A percentile compares a stretch with the other conserved stretches of the same genome.
Conservation (phyloP, 2,797 vertebrate genomes). For the Amblyopsis hoosieri region DNA sequence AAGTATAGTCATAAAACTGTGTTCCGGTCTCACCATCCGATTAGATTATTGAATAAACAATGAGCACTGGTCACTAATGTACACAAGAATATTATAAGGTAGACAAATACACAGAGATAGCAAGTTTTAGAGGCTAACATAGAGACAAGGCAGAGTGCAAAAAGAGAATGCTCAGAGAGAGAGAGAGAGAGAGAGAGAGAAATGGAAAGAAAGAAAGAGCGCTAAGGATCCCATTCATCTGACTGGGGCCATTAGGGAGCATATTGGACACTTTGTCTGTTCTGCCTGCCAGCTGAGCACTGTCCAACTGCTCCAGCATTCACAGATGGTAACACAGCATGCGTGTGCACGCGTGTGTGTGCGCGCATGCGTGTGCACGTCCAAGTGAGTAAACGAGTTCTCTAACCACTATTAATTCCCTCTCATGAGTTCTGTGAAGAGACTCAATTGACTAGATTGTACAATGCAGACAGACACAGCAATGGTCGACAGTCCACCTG, state of each 20-base stretch:
- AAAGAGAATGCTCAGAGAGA: slow-evolving; percentile 23
- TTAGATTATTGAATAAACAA: slow-evolving; percentile 17
- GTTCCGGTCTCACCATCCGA: slow-evolving; percentile 27
- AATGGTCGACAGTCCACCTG: slow-evolving; percentile 21
- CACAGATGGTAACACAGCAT: slow-evolving; percentile 72
- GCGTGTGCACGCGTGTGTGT: slow-evolving; percentile 20
- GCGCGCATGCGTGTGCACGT: slow-evolving; percentile 7
- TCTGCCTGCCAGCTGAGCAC: slow-evolving; percentile 75
- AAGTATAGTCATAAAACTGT: slow-evolving; percentile 29
- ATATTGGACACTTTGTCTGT: slow-evolving; percentile 81
- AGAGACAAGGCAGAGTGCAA: slow-evolving; percentile 24
- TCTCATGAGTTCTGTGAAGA: slow-evolving; percentile 40
- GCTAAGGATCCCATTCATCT: slow-evolving; percentile 65
- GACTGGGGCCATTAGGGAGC: slow-evolving; percentile 77
- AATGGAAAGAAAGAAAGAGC: slow-evolving; percentile 28
- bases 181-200: slow-evolving; percentile 21
- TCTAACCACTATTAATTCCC: slow-evolving; percentile 54
- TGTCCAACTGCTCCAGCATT: slow-evolving; percentile 70
- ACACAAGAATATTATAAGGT: too few species aligned
- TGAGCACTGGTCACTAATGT: neutral
- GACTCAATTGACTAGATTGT: slow-evolving; percentile 42
- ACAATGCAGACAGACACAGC: slow-evolving; percentile 36
- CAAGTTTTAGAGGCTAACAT: slow-evolving; percentile 14
- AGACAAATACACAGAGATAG: slow-evolving; percentile 15
- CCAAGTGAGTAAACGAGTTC: slow-evolving; percentile 6